Conservation (phyloP, 2,113 vertebrate species). For the Nycticebus coucang region DNA sequence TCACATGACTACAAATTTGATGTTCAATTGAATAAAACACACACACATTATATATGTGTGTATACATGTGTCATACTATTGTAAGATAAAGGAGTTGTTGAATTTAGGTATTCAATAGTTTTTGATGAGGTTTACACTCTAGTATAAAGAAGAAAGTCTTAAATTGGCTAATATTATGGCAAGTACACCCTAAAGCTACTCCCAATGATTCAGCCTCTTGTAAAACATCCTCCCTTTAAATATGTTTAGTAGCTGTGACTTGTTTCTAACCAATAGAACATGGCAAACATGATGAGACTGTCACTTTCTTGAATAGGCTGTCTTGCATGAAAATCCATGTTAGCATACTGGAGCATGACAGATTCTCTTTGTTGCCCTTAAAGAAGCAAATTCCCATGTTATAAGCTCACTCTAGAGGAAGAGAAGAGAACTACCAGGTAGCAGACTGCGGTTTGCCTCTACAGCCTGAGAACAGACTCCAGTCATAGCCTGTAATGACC, state of each 20-base stretch:
- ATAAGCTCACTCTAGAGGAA: neutral
- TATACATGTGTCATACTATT: too few species aligned
- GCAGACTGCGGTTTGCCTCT: fast-evolving
- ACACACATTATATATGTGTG: neutral
- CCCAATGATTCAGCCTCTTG: neutral
- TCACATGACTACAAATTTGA: neutral
- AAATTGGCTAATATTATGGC: neutral
- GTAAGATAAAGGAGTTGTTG: neutral
- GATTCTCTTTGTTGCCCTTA: neutral
- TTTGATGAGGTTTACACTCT: neutral
- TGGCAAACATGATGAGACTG: neutral
- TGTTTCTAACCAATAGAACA: neutral
- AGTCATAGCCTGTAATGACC: neutral
- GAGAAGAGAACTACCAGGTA: fast-evolving
- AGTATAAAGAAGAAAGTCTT: neutral
- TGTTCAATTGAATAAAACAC: neutral
- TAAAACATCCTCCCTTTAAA: neutral
- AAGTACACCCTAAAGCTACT: neutral
- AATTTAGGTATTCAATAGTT: neutral
- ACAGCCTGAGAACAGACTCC: neutral
- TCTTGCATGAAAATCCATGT: neutral
- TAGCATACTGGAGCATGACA: neutral
- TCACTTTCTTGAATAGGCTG: neutral
- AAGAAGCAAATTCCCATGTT: fast-evolving
- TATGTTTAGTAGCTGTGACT: neutral